Conservation (phyloP, 2,113 vertebrate genomes). For the Pluvialis apricaria region DNA sequence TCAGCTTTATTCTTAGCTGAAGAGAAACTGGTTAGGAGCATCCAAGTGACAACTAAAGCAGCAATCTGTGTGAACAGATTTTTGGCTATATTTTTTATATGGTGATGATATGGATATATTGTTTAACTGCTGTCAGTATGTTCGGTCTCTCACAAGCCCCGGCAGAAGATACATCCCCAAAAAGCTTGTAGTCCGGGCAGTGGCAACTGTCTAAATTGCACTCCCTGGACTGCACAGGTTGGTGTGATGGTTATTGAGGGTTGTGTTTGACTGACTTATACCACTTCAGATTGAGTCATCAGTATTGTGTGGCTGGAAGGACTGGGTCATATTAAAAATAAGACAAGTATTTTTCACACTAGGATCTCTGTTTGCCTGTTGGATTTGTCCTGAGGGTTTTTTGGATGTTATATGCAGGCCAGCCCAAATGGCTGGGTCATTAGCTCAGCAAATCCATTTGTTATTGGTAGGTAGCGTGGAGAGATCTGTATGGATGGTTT, state of each 20-base stretch:
- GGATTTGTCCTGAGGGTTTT: not conserved
- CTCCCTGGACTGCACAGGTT: not conserved
- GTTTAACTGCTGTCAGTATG: slow-evolving; percentile 30
- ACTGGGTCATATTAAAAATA: not conserved
- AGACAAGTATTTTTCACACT: not conserved
- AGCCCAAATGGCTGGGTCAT: not conserved
- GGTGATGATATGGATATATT: slow-evolving; percentile 12
- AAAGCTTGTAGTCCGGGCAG: not conserved
- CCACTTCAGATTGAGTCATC: not conserved
- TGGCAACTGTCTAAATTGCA: not conserved
- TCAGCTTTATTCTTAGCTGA: not conserved
- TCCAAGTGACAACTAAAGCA: not conserved
- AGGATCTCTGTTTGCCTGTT: not conserved
- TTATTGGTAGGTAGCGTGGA: not conserved
- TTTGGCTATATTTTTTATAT: slow-evolving; percentile 17
- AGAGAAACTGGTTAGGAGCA: not conserved
- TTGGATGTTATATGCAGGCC: not conserved
- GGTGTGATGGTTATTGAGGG: not conserved
- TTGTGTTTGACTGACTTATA: not conserved
- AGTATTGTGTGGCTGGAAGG: not conserved
- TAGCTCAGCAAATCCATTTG: not conserved
- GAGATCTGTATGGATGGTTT: not conserved
- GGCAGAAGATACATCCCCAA: not conserved
- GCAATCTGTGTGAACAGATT: not conserved
- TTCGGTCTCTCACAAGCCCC: not conserved